These are phyloP conservation scores for Cryptoblepharus egeriae DNA, from an alignment of 2,797 vertebrate genomes.

Conservation along the genomic window DNA sequence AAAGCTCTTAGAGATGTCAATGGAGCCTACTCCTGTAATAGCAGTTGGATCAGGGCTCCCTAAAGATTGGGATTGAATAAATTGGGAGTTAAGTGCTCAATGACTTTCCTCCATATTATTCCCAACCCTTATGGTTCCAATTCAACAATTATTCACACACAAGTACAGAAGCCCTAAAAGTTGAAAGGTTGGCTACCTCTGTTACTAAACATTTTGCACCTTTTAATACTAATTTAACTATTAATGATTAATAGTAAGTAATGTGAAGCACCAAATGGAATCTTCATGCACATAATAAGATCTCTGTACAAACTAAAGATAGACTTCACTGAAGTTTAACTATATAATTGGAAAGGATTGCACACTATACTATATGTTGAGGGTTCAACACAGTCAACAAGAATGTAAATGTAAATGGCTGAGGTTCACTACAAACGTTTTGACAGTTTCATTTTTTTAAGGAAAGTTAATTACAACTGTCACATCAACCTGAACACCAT, in stretches of 20 bases:
- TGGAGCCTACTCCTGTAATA: no score
- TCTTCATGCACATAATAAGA: not conserved
- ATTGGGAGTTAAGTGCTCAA: no score
- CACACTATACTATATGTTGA: not conserved
- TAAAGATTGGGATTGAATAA: no score
- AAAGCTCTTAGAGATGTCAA: no score
- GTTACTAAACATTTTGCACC: not conserved
- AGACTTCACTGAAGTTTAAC: not conserved
- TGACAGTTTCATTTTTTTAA: not conserved
- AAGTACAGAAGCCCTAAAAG: no score
- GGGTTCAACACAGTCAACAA: not conserved
- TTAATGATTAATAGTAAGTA: not conserved
- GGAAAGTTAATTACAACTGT: not conserved
- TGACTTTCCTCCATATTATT: no score
- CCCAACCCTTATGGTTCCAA: no score
- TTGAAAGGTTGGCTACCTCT: no score
- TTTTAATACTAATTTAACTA: not conserved
- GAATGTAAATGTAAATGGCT: not conserved
- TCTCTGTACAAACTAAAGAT: not conserved
- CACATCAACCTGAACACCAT: slow-evolving; percentile 3
- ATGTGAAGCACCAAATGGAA: not conserved
- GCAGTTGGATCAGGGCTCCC: no score
- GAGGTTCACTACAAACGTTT: not conserved
- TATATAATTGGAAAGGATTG: not conserved
- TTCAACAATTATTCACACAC: no score